Conservation (phyloP, 1,140 invertebrate species). For the Macrocentrus cingulum region DNA sequence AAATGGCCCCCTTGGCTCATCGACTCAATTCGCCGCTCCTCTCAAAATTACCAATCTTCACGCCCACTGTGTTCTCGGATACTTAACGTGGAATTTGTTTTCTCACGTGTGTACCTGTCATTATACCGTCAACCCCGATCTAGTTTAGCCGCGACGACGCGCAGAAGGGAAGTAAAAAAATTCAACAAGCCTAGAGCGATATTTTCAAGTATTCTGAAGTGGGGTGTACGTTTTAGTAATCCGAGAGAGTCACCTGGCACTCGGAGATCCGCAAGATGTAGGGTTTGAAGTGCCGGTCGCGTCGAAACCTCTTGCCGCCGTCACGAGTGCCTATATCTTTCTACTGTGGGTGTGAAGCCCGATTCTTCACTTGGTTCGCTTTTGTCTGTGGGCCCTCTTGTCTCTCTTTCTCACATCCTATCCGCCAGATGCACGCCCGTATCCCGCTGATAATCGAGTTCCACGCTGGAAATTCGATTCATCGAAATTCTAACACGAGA, state of each 20-base stretch:
- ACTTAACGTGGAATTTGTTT: constrained; percentile 20
- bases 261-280: constrained; percentile 23
- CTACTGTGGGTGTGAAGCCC: constrained; percentile 11
- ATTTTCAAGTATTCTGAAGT: background rate
- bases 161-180: background rate
- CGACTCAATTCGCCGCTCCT: constrained; percentile 16
- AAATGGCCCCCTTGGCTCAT: constrained; percentile 23
- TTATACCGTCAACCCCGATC: constrained; percentile 22
- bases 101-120: constrained; percentile 20
- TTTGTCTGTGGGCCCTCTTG: no score
- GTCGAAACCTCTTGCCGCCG: constrained; percentile 16
- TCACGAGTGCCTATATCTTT: constrained; percentile 5
- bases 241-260: constrained; percentile 26
- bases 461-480: constrained; percentile 6
- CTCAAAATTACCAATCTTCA: constrained; percentile 15
- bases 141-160: constrained; percentile 11
- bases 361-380: constrained; percentile 10
- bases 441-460: constrained; percentile 20
- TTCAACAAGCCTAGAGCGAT: background rate
- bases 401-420: constrained; percentile 2
- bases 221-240: constrained; percentile 18
- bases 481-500: constrained; percentile 21
- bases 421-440: constrained; percentile 11
- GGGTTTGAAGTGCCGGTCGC: constrained; percentile 17
- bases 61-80: constrained; percentile 22